Evolutionary conservation across 2,888 invertebrate genomes (phyloP).

Genomic region (Campoplex nolae): DNA sequence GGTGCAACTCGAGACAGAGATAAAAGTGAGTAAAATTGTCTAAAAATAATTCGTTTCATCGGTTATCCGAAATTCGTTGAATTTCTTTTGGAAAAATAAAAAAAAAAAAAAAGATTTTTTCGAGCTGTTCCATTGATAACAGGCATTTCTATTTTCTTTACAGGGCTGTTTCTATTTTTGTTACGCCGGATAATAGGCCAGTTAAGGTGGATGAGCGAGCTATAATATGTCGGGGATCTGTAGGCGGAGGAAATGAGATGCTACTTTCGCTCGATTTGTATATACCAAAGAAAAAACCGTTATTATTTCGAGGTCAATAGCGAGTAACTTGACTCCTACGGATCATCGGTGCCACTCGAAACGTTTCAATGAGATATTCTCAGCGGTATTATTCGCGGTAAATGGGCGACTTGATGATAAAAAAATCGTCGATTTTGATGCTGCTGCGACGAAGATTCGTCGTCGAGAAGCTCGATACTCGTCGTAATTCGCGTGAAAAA

Average conservation of each 20-base stretch:
- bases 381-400: neutral
- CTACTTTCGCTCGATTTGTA: conserved; percentile 36
- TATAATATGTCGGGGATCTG: neutral
- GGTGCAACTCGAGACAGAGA: too few relatives aligned
- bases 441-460: neutral
- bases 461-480: neutral
- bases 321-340: conserved; percentile 39
- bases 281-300: conserved; percentile 60
- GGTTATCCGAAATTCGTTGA: neutral
- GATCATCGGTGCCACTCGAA: neutral
- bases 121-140: neutral
- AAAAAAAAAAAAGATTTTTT: neutral
- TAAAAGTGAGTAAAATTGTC: too few relatives aligned
- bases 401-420: neutral
- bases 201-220: neutral
- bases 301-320: conserved; percentile 68
- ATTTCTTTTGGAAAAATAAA: neutral
- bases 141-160: too few relatives aligned
- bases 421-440: neutral
- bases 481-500: too few relatives aligned
- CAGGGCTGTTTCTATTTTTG: neutral
- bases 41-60: too few relatives aligned
- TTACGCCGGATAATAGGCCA: neutral
- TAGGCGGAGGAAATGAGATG: conserved; percentile 38
- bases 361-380: neutral